phyloP scores from a whole-genome alignment of 2,888 invertebrate genomes.

The Spatulosminthurus flaviceps region DNA sequence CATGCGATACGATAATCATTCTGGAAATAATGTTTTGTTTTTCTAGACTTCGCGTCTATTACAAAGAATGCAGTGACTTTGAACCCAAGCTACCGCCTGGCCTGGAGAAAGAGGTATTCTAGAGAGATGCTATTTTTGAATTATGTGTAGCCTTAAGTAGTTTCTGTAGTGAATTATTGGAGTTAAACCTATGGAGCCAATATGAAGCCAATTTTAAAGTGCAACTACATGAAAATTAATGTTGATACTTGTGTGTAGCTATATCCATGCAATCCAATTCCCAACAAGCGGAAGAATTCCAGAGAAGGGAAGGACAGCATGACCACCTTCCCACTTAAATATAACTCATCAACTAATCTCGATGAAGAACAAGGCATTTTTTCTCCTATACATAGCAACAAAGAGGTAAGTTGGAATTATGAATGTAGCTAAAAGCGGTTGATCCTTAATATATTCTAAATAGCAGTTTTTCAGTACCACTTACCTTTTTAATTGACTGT shows the following conservation, averaged over 20 bases:
- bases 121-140: too few species aligned
- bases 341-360: conserved; percentile 25
- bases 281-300: conserved; percentile 56
- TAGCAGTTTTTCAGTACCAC: too few species aligned
- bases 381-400: not conserved
- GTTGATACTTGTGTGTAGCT: conserved; percentile 33
- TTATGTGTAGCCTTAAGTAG: too few species aligned
- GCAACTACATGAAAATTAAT: too few species aligned
- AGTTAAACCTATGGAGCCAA: too few species aligned
- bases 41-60: conserved; percentile 71
- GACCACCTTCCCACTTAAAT: conserved; percentile 42
- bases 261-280: conserved; percentile 39
- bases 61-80: conserved; percentile 75
- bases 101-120: conserved; percentile 68
- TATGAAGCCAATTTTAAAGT: too few species aligned
- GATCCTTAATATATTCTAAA: too few species aligned
- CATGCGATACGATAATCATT: too few species aligned
- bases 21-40: conserved; percentile 39
- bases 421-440: too few species aligned
- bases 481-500: too few species aligned
- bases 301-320: conserved; percentile 56
- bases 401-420: conserved; percentile 45
- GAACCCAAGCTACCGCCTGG: conserved; percentile 76
- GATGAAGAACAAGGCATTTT: conserved; percentile 32
- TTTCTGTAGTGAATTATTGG: too few species aligned